These are phyloP conservation scores for Agrochola lychnidis DNA, from an alignment of 2,888 invertebrate genomes.

Conservation along the genomic window DNA sequence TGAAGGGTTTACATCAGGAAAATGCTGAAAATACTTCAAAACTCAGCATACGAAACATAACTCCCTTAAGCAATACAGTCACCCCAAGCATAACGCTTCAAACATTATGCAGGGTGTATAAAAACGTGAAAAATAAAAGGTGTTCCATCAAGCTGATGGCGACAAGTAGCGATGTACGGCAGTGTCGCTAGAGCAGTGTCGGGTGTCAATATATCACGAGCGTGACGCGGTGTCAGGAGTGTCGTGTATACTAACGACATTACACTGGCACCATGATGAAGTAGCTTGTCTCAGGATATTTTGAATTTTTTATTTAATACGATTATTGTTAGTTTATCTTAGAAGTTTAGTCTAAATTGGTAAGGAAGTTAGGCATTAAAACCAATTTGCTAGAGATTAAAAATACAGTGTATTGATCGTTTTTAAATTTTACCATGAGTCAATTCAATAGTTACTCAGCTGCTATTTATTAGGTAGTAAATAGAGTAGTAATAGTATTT, in stretches of 20 bases:
- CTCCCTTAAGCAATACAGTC: constrained; percentile 16
- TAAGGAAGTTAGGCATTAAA: too few relatives aligned
- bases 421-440: too few relatives aligned
- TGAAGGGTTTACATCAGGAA: neutral
- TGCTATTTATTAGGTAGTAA: neutral
- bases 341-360: neutral
- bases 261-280: constrained; percentile 42
- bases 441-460: neutral
- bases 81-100: constrained; percentile 3
- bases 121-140: constrained; percentile 56
- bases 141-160: constrained; percentile 57
- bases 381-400: too few relatives aligned
- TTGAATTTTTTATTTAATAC: neutral
- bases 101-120: constrained; percentile 27
- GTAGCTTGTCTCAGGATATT: constrained; percentile 28
- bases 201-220: constrained; percentile 52
- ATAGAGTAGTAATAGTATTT: too few relatives aligned
- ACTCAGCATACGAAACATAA: constrained; percentile 1
- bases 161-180: constrained; percentile 49
- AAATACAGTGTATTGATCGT: too few relatives aligned
- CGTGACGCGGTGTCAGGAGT: constrained; percentile 54
- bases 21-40: neutral
- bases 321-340: neutral
- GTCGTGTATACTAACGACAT: constrained; percentile 53
- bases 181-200: constrained; percentile 55